Evolutionary conservation across 2,888 invertebrate genomes (phyloP).

Genomic region (Sceliomorpha sp.): DNA sequence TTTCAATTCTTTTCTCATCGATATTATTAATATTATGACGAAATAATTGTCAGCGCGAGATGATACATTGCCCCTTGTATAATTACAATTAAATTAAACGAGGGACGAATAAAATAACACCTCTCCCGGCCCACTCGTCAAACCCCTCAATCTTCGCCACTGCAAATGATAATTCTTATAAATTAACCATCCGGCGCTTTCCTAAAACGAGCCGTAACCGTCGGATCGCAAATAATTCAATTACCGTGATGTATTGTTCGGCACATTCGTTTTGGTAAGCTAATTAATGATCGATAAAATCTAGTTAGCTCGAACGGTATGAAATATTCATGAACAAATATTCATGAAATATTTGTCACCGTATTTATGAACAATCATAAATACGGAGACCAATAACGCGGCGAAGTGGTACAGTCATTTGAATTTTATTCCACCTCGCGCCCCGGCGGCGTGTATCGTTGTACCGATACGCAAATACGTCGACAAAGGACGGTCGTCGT

Average conservation of each 20-base stretch:
- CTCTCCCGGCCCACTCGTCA: too few relatives aligned
- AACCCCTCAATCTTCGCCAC: too few relatives aligned
- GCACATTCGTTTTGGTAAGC: constrained; percentile 36
- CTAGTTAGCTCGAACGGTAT: constrained; percentile 32
- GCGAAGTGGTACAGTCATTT: constrained; percentile 25
- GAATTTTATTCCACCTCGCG: constrained; percentile 40
- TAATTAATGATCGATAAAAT: constrained; percentile 51
- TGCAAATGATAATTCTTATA: constrained; percentile 20
- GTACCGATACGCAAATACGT: too few relatives aligned
- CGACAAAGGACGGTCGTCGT: too few relatives aligned
- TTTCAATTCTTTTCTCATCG: too few relatives aligned
- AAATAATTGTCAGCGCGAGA: too few relatives aligned
- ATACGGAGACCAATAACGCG: constrained; percentile 33
- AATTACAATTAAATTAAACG: too few relatives aligned
- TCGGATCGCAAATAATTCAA: constrained; percentile 41
- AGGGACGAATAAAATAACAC: too few relatives aligned
- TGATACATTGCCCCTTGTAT: too few relatives aligned
- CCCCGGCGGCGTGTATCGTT: too few relatives aligned
- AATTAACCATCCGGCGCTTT: constrained; percentile 24
- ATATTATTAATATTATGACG: too few relatives aligned
- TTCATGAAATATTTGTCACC: constrained; percentile 41
- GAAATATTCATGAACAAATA: constrained; percentile 27
- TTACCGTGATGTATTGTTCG: constrained; percentile 39
- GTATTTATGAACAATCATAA: constrained; percentile 40
- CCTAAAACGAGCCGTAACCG: constrained; percentile 36